phyloP scores from a whole-genome alignment of 1,140 invertebrate species.

The Drosophila ananassae region DNA sequence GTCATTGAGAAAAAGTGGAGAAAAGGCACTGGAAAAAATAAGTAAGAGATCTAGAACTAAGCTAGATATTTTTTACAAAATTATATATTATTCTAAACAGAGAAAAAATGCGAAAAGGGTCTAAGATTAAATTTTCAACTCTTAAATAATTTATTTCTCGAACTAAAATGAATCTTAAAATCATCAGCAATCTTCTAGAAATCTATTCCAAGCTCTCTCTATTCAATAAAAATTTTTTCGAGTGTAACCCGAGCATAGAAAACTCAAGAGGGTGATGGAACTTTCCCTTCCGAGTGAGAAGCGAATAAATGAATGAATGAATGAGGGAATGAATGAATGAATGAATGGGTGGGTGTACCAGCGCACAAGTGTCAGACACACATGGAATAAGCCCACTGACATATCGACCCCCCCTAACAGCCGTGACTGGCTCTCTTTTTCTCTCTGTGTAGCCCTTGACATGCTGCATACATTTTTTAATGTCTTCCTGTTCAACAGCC shows the following conservation, averaged over 20 bases:
- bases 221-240: not conserved
- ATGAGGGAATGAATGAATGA: slow-evolving; percentile 16
- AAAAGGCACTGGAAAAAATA: not conserved
- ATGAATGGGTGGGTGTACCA: slow-evolving; percentile 4
- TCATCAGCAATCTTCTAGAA: too few species aligned
- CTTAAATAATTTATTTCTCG: too few species aligned
- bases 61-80: not conserved
- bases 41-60: too few species aligned
- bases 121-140: too few species aligned
- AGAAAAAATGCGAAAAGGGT: too few species aligned
- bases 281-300: not conserved
- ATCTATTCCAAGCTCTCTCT: too few species aligned
- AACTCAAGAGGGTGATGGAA: slow-evolving; percentile 13
- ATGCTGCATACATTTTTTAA: slow-evolving; percentile 70
- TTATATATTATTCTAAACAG: not conserved
- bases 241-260: not conserved
- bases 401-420: not conserved
- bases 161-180: too few species aligned
- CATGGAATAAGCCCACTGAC: slow-evolving; percentile 17
- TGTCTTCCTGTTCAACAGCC: slow-evolving; percentile 54
- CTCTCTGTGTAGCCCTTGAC: slow-evolving; percentile 25
- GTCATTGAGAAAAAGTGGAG: slow-evolving; percentile 22
- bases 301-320: slow-evolving; percentile 35
- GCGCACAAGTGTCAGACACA: slow-evolving; percentile 24
- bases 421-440: not conserved